Percentiles rank a stretch among this genome's conserved stretches.
These are phyloP conservation scores for Amyelois transitella DNA, from an alignment of 1,140 invertebrate species.

Conservation along the genomic window DNA sequence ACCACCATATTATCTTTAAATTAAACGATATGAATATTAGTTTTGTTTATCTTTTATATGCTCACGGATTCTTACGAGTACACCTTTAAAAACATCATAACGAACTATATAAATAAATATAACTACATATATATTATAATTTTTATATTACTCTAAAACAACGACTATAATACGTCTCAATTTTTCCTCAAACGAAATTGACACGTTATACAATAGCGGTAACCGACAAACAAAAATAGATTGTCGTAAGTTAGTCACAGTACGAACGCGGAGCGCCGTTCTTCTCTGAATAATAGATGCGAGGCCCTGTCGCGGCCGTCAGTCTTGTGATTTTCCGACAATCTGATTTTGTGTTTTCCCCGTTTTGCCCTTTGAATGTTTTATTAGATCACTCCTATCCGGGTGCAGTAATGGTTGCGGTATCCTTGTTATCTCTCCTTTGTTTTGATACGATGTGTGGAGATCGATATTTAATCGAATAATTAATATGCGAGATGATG, in stretches of 20 bases:
- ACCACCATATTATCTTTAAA: no score
- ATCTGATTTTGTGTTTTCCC: constrained; percentile 70
- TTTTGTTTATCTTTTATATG: no score
- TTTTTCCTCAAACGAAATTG: not conserved
- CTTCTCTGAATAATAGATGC: constrained; percentile 66
- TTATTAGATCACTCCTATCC: constrained; percentile 54
- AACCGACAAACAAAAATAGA: constrained; percentile 26
- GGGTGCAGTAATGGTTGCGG: constrained; percentile 48
- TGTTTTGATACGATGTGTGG: constrained; percentile 20
- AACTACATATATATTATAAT: no score
- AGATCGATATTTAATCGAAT: constrained; percentile 11
- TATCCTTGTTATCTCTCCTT: constrained; percentile 30
- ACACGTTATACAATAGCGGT: constrained; percentile 10
- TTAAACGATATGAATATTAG: no score
- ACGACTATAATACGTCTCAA: not conserved
- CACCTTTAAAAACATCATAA: no score
- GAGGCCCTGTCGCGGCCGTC: constrained; percentile 39
- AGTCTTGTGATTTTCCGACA: constrained; percentile 70
- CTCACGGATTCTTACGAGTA: no score
- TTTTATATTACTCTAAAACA: no score
- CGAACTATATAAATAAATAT: no score
- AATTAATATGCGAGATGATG: not conserved
- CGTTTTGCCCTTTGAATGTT: constrained; percentile 66
- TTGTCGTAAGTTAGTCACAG: constrained; percentile 24
- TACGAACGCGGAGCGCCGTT: constrained; percentile 10